Percentiles rank a stretch among this genome's conserved stretches.
Conservation (phyloP, 2,113 vertebrate genomes). For the Dermatemys mawii region DNA sequence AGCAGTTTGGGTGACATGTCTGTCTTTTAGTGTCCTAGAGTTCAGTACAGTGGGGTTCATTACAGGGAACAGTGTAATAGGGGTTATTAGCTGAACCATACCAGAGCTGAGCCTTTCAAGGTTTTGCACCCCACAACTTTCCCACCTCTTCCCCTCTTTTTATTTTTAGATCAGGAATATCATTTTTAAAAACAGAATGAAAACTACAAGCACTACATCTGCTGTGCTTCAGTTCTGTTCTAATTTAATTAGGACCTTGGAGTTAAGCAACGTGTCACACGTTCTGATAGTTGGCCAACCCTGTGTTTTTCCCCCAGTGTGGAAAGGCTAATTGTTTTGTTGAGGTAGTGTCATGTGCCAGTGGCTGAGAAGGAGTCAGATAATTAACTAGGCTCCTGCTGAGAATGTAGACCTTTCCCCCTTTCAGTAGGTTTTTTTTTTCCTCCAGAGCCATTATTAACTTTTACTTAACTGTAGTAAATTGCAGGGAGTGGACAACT, state of each 20-base stretch:
- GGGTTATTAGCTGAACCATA: not conserved
- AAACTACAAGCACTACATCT: not conserved
- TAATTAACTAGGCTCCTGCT: constrained; percentile 27
- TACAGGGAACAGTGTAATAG: not conserved
- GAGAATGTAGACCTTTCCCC: constrained; percentile 14
- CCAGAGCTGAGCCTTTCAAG: not conserved
- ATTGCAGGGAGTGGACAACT: not conserved
- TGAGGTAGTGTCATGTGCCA: not conserved
- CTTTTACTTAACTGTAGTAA: constrained; percentile 28
- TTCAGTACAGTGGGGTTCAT: not conserved
- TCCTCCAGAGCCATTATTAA: constrained; percentile 28
- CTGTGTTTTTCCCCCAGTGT: not conserved
- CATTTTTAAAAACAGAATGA: not conserved
- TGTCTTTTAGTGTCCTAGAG: not conserved
- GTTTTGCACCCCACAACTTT: not conserved
- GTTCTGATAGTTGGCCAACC: not conserved
- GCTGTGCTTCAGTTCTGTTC: not conserved
- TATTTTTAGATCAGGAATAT: not conserved
- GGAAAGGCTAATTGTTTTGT: constrained; percentile 10
- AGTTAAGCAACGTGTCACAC: not conserved
- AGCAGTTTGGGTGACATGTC: not conserved
- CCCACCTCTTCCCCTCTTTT: not conserved
- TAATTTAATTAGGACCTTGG: not conserved
- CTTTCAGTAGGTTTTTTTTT: not conserved
- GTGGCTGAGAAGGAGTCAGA: constrained; percentile 15